phyloP scores from a whole-genome alignment of 1,140 invertebrate genomes.

The Leptinotarsa undecemlineata region DNA sequence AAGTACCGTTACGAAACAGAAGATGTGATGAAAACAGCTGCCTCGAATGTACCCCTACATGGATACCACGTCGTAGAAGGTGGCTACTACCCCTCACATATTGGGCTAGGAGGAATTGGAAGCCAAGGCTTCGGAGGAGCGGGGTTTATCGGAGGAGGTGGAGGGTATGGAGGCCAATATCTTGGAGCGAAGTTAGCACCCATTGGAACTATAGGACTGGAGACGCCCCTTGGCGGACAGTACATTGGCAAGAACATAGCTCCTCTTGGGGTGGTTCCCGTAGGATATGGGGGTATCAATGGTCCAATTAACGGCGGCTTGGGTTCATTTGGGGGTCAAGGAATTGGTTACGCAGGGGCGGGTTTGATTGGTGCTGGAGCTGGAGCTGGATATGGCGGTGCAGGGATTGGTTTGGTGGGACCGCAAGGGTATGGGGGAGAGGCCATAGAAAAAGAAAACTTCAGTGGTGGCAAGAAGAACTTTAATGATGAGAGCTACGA shows the following conservation, averaged over 20 bases:
- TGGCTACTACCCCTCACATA: constrained; percentile 51
- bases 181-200: constrained; percentile 42
- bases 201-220: not conserved
- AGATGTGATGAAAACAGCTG: constrained; percentile 51
- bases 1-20: constrained; percentile 50
- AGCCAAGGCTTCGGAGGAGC: constrained; percentile 52
- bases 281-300: constrained; percentile 10
- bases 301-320: constrained; percentile 36
- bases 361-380: constrained; percentile 57
- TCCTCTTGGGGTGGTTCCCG: not conserved
- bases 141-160: constrained; percentile 38
- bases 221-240: not conserved
- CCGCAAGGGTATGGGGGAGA: constrained; percentile 44
- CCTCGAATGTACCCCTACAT: constrained; percentile 43
- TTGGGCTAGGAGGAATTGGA: constrained; percentile 48
- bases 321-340: constrained; percentile 35
- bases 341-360: constrained; percentile 49
- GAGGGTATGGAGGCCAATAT: constrained; percentile 34
- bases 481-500: constrained; percentile 59
- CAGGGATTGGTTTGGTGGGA: constrained; percentile 55
- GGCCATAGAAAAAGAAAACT: constrained; percentile 57
- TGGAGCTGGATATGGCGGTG: constrained; percentile 56
- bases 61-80: constrained; percentile 50
- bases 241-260: constrained; percentile 3
- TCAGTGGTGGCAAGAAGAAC: constrained; percentile 61